Conservation (phyloP, 2,113 vertebrate genomes). For the Chloebia gouldiae region DNA sequence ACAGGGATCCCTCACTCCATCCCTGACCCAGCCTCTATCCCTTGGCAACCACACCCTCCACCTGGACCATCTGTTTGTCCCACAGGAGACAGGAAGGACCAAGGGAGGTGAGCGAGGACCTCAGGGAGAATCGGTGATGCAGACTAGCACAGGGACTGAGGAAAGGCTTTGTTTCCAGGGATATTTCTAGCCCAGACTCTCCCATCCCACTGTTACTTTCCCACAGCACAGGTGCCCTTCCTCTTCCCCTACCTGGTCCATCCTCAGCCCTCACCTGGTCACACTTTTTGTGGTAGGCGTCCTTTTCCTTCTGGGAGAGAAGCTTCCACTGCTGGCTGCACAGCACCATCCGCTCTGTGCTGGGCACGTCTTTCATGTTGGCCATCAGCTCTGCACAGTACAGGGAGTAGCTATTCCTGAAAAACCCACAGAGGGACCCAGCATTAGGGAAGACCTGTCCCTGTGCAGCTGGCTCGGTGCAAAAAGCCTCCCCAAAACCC, state of each 20-base stretch:
- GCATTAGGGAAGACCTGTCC: neutral
- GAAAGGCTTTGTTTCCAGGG: neutral
- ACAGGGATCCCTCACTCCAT: neutral
- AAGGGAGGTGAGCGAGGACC: neutral
- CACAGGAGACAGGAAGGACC: neutral
- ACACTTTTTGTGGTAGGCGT: conserved; percentile 95
- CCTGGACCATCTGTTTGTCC: neutral
- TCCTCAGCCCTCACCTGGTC: conserved; percentile 80
- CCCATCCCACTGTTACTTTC: neutral
- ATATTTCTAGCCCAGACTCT: neutral
- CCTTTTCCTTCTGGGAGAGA: conserved; percentile 92
- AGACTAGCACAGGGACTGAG: neutral
- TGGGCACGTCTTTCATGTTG: conserved; percentile 98
- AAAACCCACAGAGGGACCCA: neutral
- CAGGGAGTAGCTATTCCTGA: conserved; percentile 96
- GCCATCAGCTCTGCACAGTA: conserved; percentile 99
- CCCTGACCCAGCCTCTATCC: neutral
- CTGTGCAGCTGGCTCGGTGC: neutral
- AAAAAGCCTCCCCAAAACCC: no score
- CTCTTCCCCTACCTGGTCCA: neutral
- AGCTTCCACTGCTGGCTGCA: conserved; percentile 98
- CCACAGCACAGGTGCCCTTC: neutral
- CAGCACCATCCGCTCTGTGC: conserved; percentile 97
- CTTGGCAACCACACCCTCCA: neutral
- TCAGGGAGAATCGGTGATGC: neutral